Evolutionary conservation across 2,888 invertebrate genomes (phyloP).

Genomic region (Dasypogon diadema): DNA sequence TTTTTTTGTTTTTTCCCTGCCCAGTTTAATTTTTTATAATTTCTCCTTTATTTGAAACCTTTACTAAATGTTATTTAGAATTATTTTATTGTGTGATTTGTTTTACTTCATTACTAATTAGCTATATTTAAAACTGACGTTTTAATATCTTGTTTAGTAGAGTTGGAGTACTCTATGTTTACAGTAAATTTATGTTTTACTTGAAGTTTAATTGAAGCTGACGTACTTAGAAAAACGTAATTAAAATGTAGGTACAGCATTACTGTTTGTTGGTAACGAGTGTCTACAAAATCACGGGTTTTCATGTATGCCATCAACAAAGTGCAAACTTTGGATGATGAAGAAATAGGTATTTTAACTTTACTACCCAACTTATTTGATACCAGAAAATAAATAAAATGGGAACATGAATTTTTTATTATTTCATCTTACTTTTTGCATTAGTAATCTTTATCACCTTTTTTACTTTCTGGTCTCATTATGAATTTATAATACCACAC

Average conservation of each 20-base stretch:
- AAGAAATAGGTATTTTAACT: slow-evolving; percentile 3
- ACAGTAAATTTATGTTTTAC: not conserved
- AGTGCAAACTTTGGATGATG: slow-evolving; percentile 34
- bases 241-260: no score
- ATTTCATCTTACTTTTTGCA: no score
- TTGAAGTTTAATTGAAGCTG: no score
- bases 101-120: slow-evolving; percentile 53
- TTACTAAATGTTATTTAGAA: slow-evolving; percentile 55
- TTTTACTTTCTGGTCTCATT: no score
- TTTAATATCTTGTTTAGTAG: slow-evolving; percentile 26
- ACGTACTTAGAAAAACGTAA: no score
- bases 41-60: slow-evolving; percentile 55
- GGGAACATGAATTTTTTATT: no score
- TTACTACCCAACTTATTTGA: slow-evolving; percentile 29
- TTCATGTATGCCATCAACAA: slow-evolving; percentile 1
- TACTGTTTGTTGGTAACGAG: no score
- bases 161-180: slow-evolving; percentile 17
- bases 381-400: no score
- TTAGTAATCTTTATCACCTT: no score
- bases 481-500: no score
- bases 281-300: no score
- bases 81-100: slow-evolving; percentile 54
- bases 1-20: slow-evolving; percentile 59
- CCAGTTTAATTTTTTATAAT: slow-evolving; percentile 55
- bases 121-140: slow-evolving; percentile 15